Conservation (phyloP, 2,797 vertebrate genomes). For the Rallus crepitans region DNA sequence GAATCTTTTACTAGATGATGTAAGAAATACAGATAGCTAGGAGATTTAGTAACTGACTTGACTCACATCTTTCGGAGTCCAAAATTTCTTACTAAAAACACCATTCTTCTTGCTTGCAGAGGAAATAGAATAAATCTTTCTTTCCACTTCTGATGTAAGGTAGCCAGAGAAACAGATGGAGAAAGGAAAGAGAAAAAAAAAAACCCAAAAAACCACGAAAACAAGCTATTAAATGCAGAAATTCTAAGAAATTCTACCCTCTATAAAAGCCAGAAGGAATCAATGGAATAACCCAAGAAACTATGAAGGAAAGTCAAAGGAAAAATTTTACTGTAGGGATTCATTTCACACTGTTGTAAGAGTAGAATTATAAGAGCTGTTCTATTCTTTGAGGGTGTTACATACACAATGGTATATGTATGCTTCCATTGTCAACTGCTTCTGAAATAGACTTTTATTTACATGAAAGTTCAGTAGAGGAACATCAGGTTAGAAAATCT, state of each 20-base stretch:
- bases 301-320: neutral
- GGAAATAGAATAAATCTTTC: neutral
- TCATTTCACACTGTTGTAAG: neutral
- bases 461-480: neutral
- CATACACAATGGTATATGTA: fast-evolving
- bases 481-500: neutral
- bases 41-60: neutral
- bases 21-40: neutral
- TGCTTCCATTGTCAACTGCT: neutral
- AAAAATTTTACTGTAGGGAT: neutral
- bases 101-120: neutral
- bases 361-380: neutral
- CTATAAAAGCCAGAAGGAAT: neutral
- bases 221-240: neutral
- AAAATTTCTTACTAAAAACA: neutral
- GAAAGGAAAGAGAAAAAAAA: no score
- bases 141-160: neutral
- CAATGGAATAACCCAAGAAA: neutral
- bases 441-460: neutral
- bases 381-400: neutral
- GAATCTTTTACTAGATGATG: neutral
- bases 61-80: neutral
- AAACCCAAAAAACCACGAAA: neutral
- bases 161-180: neutral
- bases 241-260: neutral